Conservation (phyloP, 2,113 vertebrate species). For the Alosa alosa region DNA sequence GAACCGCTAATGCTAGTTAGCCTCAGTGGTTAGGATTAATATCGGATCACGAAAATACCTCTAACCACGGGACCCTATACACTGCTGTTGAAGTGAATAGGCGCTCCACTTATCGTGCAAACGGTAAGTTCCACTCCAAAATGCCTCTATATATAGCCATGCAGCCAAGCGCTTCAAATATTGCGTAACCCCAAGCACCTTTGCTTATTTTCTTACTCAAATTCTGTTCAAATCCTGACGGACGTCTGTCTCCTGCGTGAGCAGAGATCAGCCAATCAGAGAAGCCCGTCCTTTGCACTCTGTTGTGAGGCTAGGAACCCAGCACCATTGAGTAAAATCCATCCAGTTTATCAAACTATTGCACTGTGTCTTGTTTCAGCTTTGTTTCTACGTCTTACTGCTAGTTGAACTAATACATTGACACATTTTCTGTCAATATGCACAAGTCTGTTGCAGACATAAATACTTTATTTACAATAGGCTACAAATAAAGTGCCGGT, state of each 20-base stretch:
- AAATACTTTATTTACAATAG: too few species aligned
- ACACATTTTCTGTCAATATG: background rate
- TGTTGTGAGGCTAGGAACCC: background rate
- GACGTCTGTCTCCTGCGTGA: slow-evolving; percentile 7
- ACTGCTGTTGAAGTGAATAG: background rate
- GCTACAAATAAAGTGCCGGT: too few species aligned
- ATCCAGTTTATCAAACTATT: background rate
- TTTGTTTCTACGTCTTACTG: too few species aligned
- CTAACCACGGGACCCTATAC: background rate
- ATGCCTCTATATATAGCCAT: background rate
- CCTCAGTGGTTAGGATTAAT: slow-evolving; percentile 2
- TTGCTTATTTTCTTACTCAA: slow-evolving; percentile 13
- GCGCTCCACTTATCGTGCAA: background rate
- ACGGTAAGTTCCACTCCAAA: background rate
- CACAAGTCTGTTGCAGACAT: too few species aligned
- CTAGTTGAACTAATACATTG: background rate
- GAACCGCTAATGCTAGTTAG: slow-evolving; percentile 21
- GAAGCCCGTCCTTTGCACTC: background rate
- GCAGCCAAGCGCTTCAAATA: background rate
- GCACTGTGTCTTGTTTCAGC: background rate
- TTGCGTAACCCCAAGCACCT: slow-evolving; percentile 10
- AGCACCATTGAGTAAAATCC: background rate
- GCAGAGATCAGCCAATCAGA: background rate
- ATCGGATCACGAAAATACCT: slow-evolving; percentile 5
- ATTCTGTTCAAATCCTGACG: slow-evolving; percentile 15